These are phyloP conservation scores for Phymanthus crucifer DNA, from an alignment of 92 coral and sea anemone species.

Conservation along the genomic window DNA sequence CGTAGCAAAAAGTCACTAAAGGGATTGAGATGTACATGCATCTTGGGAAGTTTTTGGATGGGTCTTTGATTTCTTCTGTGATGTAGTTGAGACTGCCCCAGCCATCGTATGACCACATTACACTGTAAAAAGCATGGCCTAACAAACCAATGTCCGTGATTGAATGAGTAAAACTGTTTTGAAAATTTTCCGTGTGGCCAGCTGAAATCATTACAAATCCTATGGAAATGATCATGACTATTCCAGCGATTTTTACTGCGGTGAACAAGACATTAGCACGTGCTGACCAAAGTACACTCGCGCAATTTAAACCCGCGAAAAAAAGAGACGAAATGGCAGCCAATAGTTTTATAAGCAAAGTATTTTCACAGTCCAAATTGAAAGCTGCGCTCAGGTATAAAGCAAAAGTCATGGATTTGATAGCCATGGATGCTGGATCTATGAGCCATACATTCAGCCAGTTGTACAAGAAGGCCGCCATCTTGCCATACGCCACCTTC, in stretches of 20 bases:
- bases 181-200: conserved; percentile 20
- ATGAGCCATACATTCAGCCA: conserved; percentile 72
- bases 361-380: conserved; percentile 19
- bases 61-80: conserved; percentile 59
- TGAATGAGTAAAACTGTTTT: conserved; percentile 28
- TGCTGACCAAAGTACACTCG: conserved; percentile 39
- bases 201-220: conserved; percentile 9
- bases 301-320: conserved; percentile 37
- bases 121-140: conserved; percentile 49
- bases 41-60: conserved; percentile 62
- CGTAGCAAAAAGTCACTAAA: conserved; percentile 58
- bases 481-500: conserved; percentile 64
- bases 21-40: conserved; percentile 56
- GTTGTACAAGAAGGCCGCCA: conserved; percentile 64
- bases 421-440: conserved; percentile 70
- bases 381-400: conserved; percentile 54
- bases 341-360: conserved; percentile 28
- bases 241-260: conserved; percentile 36
- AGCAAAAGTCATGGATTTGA: conserved; percentile 61
- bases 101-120: conserved; percentile 55
- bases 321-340: conserved; percentile 26
- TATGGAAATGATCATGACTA: conserved; percentile 11
- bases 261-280: conserved; percentile 40
- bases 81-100: conserved; percentile 54
- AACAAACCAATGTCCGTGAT: conserved; percentile 28